These are phyloP conservation scores for Orgyia antiqua DNA, from an alignment of 2,888 invertebrate genomes.

Conservation along the genomic window DNA sequence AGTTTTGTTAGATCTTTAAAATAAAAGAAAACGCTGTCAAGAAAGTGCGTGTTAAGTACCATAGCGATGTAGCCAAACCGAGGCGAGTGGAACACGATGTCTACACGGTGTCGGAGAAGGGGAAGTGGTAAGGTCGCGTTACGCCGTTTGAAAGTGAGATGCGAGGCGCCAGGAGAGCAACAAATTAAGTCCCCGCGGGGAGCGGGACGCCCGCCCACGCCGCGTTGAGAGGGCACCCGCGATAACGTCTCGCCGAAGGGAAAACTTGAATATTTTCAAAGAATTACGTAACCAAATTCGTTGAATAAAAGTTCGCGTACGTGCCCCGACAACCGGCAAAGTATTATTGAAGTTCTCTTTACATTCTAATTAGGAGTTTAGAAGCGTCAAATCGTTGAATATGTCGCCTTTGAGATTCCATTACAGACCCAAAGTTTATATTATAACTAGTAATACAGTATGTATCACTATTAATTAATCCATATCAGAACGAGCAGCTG, in stretches of 20 bases:
- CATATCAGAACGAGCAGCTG: too few species aligned
- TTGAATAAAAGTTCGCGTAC: conserved; percentile 63
- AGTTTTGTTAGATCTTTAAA: too few species aligned
- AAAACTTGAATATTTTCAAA: conserved; percentile 71
- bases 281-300: conserved; percentile 66
- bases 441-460: too few species aligned
- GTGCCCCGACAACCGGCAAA: conserved; percentile 57
- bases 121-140: conserved; percentile 72
- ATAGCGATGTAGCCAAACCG: conserved; percentile 19
- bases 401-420: conserved; percentile 30
- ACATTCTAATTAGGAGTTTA: conserved; percentile 58
- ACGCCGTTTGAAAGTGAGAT: conserved; percentile 76
- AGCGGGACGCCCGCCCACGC: conserved; percentile 54
- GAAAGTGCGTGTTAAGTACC: too few species aligned
- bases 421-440: too few species aligned
- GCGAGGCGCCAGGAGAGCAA: conserved; percentile 77
- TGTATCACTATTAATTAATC: too few species aligned
- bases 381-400: conserved; percentile 48
- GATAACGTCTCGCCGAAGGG: conserved; percentile 71
- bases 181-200: conserved; percentile 76
- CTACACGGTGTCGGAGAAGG: conserved; percentile 50
- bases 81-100: conserved; percentile 47
- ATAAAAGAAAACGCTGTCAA: too few species aligned
- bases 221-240: conserved; percentile 63
- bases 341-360: conserved; percentile 56